These are phyloP conservation scores for Clarias pachynema DNA, from an alignment of 2,797 vertebrate genomes.

Conservation along the genomic window DNA sequence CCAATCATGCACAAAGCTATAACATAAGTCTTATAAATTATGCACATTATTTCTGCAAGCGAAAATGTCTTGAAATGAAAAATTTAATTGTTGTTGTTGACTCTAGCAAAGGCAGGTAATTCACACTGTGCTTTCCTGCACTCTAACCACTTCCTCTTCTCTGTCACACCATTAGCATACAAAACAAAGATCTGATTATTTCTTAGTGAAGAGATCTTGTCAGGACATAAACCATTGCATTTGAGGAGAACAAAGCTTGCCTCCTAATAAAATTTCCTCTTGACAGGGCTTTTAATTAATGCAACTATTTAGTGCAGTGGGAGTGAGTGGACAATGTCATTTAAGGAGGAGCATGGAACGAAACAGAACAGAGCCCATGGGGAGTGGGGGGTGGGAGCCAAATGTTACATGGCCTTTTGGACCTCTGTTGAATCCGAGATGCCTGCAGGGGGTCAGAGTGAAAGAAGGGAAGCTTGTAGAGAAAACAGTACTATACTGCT, in stretches of 20 bases:
- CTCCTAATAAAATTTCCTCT: conserved; percentile 38
- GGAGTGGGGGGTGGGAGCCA: conserved; percentile 36
- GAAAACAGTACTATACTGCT: conserved; percentile 53
- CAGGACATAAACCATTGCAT: conserved; percentile 19
- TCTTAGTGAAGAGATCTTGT: conserved; percentile 37
- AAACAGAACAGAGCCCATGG: conserved; percentile 13
- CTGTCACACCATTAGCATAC: conserved; percentile 48
- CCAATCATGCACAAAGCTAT: neutral
- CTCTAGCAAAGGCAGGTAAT: neutral
- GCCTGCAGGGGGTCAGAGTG: neutral
- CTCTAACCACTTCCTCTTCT: conserved; percentile 24
- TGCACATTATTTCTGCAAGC: neutral
- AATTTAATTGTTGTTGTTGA: conserved; percentile 28
- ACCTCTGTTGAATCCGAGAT: conserved; percentile 22
- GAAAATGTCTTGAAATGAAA: neutral
- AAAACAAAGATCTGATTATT: conserved; percentile 58
- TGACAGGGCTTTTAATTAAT: conserved; percentile 54
- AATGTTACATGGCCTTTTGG: conserved; percentile 33
- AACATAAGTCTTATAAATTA: neutral
- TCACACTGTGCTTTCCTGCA: conserved; percentile 6
- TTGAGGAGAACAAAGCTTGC: conserved; percentile 23
- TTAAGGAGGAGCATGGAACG: conserved; percentile 26
- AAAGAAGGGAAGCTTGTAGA: conserved; percentile 30
- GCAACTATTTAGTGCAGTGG: conserved; percentile 44
- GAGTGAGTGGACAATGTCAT: conserved; percentile 43